Conservation (phyloP, 2,888 invertebrate genomes). For the Vesta saturnalis region DNA sequence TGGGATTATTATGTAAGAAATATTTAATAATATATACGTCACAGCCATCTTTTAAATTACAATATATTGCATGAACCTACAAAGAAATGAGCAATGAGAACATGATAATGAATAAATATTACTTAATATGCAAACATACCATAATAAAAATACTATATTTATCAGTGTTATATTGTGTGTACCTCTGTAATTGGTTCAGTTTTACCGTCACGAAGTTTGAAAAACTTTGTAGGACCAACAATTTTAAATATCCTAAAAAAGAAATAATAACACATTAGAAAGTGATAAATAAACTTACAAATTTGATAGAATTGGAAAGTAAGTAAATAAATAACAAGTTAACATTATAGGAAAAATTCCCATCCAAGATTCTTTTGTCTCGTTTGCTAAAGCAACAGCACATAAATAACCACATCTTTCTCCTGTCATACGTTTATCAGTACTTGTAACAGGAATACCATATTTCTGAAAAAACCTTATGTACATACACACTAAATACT, state of each 20-base stretch:
- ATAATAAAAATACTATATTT: background rate
- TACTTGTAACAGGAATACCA: slow-evolving; percentile 57
- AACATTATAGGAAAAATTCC: slow-evolving; percentile 70
- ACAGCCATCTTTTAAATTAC: too few relatives aligned
- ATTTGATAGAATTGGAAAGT: slow-evolving; percentile 65
- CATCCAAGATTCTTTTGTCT: slow-evolving; percentile 75
- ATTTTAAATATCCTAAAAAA: slow-evolving; percentile 57
- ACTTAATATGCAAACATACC: background rate
- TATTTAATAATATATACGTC: too few relatives aligned
- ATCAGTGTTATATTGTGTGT: slow-evolving; percentile 50
- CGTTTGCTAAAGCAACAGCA: slow-evolving; percentile 69
- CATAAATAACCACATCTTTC: slow-evolving; percentile 69
- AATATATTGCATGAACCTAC: too few relatives aligned
- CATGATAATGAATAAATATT: background rate
- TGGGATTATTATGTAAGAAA: too few relatives aligned
- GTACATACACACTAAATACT: background rate
- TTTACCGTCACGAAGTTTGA: slow-evolving; percentile 62
- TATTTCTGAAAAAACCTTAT: slow-evolving; percentile 55
- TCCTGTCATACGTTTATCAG: slow-evolving; percentile 65
- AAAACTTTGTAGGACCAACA: slow-evolving; percentile 59
- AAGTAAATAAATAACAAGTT: slow-evolving; percentile 68
- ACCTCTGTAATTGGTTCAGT: slow-evolving; percentile 50
- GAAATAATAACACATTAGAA: too few relatives aligned
- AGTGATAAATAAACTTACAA: slow-evolving; percentile 57
- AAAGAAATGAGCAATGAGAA: too few relatives aligned